phyloP scores from a whole-genome alignment of 2,888 invertebrate species.

The Melipona bicolor region DNA sequence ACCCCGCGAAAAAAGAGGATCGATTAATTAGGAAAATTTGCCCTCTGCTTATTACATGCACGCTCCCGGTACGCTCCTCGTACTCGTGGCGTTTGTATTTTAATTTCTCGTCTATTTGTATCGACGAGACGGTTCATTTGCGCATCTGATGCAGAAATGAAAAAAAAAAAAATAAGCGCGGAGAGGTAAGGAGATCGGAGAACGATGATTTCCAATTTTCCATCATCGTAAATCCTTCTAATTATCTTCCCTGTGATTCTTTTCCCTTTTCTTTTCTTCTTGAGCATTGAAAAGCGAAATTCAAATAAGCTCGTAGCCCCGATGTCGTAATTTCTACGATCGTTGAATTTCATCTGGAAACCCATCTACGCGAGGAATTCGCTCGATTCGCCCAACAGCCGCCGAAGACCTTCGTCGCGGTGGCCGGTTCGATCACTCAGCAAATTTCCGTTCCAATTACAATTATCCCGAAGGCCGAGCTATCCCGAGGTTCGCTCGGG shows the following conservation, averaged over 20 bases:
- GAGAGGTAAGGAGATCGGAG: not conserved
- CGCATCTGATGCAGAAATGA: not conserved
- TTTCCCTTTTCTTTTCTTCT: not conserved
- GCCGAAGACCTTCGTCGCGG: not conserved
- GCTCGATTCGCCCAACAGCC: not conserved
- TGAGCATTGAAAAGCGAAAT: not conserved
- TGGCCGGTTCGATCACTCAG: not conserved
- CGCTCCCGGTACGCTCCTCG: not conserved
- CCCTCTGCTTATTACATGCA: not conserved
- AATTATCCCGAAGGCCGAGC: not conserved
- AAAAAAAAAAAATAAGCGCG: no score
- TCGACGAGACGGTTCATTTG: not conserved
- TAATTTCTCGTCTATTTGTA: not conserved
- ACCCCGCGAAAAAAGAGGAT: not conserved
- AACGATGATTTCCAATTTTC: not conserved
- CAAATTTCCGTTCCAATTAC: conserved; percentile 8
- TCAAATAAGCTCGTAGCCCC: not conserved
- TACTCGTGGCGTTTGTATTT: not conserved
- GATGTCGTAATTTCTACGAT: not conserved
- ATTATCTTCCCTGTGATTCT: not conserved
- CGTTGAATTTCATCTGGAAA: not conserved
- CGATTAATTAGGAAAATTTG: not conserved
- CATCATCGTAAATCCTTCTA: not conserved
- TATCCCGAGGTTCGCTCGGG: no score
- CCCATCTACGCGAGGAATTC: not conserved